Evolutionary conservation across 30 jellyfish, hydroid and myxozoan species (phyloP).

Genomic region (Cassiopea andromeda): DNA sequence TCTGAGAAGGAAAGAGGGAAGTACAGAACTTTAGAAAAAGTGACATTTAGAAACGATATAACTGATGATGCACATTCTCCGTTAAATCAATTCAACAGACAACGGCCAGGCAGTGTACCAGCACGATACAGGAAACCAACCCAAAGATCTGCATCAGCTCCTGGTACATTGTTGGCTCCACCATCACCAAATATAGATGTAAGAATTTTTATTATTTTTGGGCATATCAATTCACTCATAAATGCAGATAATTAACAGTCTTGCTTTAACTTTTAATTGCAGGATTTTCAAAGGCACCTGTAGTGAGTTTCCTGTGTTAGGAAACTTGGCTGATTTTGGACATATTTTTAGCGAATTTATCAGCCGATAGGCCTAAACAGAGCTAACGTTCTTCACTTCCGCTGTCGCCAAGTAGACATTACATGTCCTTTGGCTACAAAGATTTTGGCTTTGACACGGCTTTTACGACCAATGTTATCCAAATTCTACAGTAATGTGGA

Average conservation of each 20-base stretch:
- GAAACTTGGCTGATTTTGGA: no score
- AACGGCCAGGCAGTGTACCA: conserved; percentile 72
- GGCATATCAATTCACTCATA: background rate
- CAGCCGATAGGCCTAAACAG: no score
- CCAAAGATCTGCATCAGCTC: conserved; percentile 53
- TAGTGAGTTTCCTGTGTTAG: no score
- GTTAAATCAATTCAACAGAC: conserved; percentile 62
- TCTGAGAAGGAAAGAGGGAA: conserved; percentile 9
- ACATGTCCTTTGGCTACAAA: no score
- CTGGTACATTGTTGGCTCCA: conserved; percentile 15
- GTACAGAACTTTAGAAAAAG: conserved; percentile 28
- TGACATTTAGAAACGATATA: conserved; percentile 63
- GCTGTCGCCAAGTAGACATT: no score
- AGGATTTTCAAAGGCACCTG: no score
- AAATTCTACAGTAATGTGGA: no score
- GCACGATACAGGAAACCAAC: conserved; percentile 68
- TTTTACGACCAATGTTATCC: no score
- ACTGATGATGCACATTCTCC: conserved; percentile 61
- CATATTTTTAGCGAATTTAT: no score
- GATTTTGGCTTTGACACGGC: no score
- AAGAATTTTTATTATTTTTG: conserved; percentile 2
- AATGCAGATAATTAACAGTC: background rate
- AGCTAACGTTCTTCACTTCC: no score
- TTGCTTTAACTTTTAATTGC: no score
- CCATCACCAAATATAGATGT: conserved; percentile 63